phyloP scores from a whole-genome alignment of 2,888 invertebrate genomes.

The Minunthozetes semirufus region DNA sequence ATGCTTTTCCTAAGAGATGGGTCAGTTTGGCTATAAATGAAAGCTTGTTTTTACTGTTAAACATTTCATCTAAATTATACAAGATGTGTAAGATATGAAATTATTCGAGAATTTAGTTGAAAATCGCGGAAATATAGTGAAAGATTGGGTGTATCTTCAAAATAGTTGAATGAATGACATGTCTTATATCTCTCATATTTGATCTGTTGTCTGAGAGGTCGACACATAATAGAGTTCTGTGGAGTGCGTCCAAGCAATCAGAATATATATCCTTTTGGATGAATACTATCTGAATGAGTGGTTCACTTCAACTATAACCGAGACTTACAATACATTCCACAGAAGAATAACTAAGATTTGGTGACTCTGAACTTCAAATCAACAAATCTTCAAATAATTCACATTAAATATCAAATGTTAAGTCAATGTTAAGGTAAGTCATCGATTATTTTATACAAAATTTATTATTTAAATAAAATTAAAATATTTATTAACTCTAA shows the following conservation, averaged over 20 bases:
- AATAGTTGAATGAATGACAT: neutral
- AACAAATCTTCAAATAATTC: neutral
- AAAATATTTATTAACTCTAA: too few relatives aligned
- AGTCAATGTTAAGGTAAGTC: neutral
- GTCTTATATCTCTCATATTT: too few relatives aligned
- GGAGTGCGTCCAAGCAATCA: slow-evolving; percentile 12
- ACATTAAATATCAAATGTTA: neutral
- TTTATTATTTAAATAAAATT: too few relatives aligned
- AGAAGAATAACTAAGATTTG: neutral
- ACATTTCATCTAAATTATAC: too few relatives aligned
- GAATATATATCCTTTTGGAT: slow-evolving; percentile 12
- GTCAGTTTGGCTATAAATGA: too few relatives aligned
- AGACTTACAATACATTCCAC: neutral
- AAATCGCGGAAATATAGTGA: neutral
- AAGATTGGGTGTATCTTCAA: slow-evolving; percentile 6
- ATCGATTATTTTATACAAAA: too few relatives aligned
- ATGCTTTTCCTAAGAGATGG: too few relatives aligned
- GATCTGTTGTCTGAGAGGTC: slow-evolving; percentile 9
- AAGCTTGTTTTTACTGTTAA: too few relatives aligned
- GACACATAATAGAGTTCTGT: neutral
- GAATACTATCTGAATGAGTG: neutral
- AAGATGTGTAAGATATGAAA: too few relatives aligned
- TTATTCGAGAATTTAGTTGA: neutral
- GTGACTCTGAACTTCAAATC: neutral
- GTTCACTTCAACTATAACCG: neutral